Conservation (phyloP, 1,140 invertebrate genomes). For the Druon quercuslanigerum region DNA sequence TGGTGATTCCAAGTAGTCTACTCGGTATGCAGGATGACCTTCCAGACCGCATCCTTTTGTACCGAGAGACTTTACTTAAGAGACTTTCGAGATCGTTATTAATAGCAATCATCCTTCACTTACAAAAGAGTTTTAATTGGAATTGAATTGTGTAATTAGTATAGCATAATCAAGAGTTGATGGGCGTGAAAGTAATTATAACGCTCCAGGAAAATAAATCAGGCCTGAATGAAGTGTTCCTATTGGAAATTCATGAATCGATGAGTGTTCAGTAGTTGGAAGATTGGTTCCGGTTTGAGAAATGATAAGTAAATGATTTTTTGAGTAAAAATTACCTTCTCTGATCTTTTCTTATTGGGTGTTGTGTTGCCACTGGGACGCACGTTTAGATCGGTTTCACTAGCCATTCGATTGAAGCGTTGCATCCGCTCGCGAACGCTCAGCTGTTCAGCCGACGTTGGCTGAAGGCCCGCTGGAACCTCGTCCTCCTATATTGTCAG, state of each 20-base stretch:
- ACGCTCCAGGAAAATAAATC: neutral
- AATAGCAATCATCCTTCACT: neutral
- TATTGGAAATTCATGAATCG: no score
- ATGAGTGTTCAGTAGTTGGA: no score
- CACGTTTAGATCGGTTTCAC: constrained; percentile 72
- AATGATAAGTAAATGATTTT: neutral
- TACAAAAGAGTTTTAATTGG: constrained; percentile 11
- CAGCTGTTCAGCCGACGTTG: constrained; percentile 76
- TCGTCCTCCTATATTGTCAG: constrained; percentile 71
- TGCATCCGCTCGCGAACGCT: constrained; percentile 94
- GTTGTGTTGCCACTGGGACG: constrained; percentile 70
- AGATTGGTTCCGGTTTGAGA: neutral
- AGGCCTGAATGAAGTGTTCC: neutral
- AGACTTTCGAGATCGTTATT: constrained; percentile 1
- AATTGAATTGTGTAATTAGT: constrained; percentile 17
- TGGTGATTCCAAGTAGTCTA: constrained; percentile 59
- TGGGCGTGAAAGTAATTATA: constrained; percentile 23
- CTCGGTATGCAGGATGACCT: constrained; percentile 61
- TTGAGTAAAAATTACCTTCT: constrained; percentile 77
- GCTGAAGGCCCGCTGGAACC: constrained; percentile 56
- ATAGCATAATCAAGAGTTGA: constrained; percentile 21
- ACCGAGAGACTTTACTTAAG: constrained; percentile 18
- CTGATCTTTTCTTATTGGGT: constrained; percentile 78
- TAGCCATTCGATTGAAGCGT: constrained; percentile 94
- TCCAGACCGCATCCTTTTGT: constrained; percentile 52